Base-by-base conservation (phyloP, 1,140 invertebrate genomes). In the Brachionus angularis region DNA sequence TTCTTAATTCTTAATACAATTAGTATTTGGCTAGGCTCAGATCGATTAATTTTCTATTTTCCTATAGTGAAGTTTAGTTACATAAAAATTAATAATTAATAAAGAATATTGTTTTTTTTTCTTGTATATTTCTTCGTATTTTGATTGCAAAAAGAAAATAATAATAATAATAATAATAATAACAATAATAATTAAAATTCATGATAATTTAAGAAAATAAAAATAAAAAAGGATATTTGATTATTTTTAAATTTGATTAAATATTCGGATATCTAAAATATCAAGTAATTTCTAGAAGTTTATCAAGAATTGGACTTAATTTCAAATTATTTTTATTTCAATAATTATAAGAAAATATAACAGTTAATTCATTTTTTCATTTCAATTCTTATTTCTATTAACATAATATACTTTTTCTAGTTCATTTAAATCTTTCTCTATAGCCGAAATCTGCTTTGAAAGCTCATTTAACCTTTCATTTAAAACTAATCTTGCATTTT, bases 341-440 rank as follows among this genome's bases (percentile, higher is more conserved):
- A 2, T n/a, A 14, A 4, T 39, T 2, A 39, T 14, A 14, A 39
- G 10, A 39, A 39, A 39, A 39, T 39, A 39, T 14, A 39, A 39
- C 4, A 4, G 10, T 29, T 29, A 52, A 27, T 3, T 49, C 27
- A 12, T 8, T 25, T 23, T 49, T 49, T 23, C 21, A 49, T 29
- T 29, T 27, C 39, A 58, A 16, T 58, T 39, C 8, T 58, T 58
- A 36, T n/a, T 39, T 39, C 53, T 27, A 23, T 58, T 34, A n/a
- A 58, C 25, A 25, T 58, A 58, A 58, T 58, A 39, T 39, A 58
- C 36, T 58, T 39, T 58, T 58, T 58, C 53, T 18, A 58, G 23
- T 58, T 58, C 53, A 8, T 5, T 14, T 5, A 29, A 10, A 39
- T 58, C 25, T 27, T 39, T 36, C 39, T 58, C 53, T 23, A 18